Evolutionary conservation across 2,797 vertebrate species (phyloP).

Genomic region (Trachops cirrhosus): DNA sequence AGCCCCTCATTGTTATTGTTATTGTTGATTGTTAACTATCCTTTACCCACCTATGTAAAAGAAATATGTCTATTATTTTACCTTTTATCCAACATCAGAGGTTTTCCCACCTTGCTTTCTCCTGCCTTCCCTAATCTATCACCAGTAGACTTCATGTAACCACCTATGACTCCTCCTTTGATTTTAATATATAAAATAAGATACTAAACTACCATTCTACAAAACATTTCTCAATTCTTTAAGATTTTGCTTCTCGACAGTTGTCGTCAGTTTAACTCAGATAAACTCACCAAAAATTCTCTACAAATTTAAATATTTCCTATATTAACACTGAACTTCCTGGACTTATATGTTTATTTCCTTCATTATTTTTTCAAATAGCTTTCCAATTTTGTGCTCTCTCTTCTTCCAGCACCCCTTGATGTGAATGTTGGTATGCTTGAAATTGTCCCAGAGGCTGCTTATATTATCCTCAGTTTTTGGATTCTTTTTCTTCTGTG

Average conservation of each 20-base stretch:
- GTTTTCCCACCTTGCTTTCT: neutral
- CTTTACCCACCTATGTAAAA: neutral
- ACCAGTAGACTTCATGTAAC: neutral
- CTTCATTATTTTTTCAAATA: neutral
- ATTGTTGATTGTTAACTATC: neutral
- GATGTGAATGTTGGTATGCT: neutral
- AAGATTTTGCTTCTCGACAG: neutral
- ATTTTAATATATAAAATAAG: neutral
- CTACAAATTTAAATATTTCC: neutral
- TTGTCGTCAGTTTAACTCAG: neutral
- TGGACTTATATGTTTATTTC: neutral
- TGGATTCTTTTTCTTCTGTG: neutral
- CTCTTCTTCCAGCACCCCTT: neutral
- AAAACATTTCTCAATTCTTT: neutral
- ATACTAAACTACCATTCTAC: neutral
- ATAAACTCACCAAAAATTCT: neutral
- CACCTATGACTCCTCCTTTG: neutral
- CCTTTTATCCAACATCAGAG: neutral
- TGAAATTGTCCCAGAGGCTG: neutral
- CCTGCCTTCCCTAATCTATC: neutral
- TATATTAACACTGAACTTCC: neutral
- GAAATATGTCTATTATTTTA: neutral
- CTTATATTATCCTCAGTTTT: neutral
- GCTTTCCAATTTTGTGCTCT: neutral
- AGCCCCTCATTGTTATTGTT: neutral